A percentile compares a stretch with the other conserved stretches of the same genome.
Conservation (phyloP, 1,140 invertebrate species). For the Drosophila oshimai region DNA sequence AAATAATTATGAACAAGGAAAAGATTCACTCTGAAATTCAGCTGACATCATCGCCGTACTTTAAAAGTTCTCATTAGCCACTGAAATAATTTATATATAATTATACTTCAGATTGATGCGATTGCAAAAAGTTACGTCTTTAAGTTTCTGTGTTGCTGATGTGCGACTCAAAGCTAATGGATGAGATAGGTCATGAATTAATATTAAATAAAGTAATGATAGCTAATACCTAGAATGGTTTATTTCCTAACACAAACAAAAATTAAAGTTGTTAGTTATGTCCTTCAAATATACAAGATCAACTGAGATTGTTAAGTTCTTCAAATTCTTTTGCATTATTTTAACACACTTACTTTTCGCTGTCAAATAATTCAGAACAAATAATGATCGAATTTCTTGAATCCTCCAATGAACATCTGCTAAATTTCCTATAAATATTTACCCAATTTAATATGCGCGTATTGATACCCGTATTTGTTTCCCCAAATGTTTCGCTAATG, state of each 20-base stretch:
- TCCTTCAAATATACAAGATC: too few species aligned
- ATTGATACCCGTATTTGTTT: conserved; percentile 7
- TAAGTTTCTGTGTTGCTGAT: neutral
- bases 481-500: conserved; percentile 2
- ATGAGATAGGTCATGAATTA: conserved; percentile 22
- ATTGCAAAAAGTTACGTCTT: conserved; percentile 11
- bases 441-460: conserved; percentile 6
- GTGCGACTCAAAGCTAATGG: conserved; percentile 3
- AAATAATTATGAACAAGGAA: conserved; percentile 22
- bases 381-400: neutral
- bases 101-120: conserved; percentile 4
- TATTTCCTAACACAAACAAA: too few species aligned
- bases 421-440: conserved; percentile 32
- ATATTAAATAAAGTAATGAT: neutral
- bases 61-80: conserved; percentile 30
- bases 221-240: too few species aligned
- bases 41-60: conserved; percentile 31
- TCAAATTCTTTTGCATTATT: too few species aligned
- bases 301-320: too few species aligned
- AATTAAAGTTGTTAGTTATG: too few species aligned
- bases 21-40: conserved; percentile 29
- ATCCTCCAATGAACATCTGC: neutral
- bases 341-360: neutral
- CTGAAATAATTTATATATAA: conserved; percentile 24
- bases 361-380: neutral